Evolutionary conservation across 2,888 invertebrate genomes (phyloP), one percentile per base, ranked within the genome.

Genomic region (Hirtodrosophila trivittata): DNA sequence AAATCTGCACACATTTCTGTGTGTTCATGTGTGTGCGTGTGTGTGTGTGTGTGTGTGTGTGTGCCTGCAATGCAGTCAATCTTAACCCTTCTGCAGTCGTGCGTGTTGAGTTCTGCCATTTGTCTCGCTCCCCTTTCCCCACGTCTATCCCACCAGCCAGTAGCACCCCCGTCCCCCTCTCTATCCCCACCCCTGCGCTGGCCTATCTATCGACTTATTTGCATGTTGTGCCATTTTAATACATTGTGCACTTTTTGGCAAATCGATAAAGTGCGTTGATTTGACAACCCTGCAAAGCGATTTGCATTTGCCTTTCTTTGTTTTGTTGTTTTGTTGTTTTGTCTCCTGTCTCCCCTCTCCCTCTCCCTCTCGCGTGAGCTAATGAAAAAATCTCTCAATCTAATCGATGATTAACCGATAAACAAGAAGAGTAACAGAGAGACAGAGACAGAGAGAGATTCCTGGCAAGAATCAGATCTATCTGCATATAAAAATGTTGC

Each of bases 41-140:
- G 49, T 46, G 38, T 66, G 16, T 58, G 9, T 38, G 33, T 52
- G 47, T 55, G 54, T 66, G 49, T 62, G 50, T 56, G 35, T 49
- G 51, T 58, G 50, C 26, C 50, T 43, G 58, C 45, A 82, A 49
- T 68, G 63, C 63, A 74, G 66, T 69, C 85, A 81, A 71, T 81
- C 75, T 82, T 82, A 82, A 85, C 80, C 80, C 85, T 75, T 81
- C 51, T 67, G 59, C 73, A 73, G 65, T 64, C 69, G 73, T 75
- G 81, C 74, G 73, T 66, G 70, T 28, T 55, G 65, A 50, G 51
- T 25, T 43, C 38, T 41, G 28, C 43, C 54, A 57, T 51, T 50
- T 50, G 50, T 32, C n/a, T 43, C 28, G 28, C 26, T 18, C 39
- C 18, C 18, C 6, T 35, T 7, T 28, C 38, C 18, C 55, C 50